Percentiles rank a stretch among this genome's conserved stretches.
These are phyloP conservation scores for Eupithecia inturbata DNA, from an alignment of 2,888 invertebrate genomes.

Conservation along the genomic window DNA sequence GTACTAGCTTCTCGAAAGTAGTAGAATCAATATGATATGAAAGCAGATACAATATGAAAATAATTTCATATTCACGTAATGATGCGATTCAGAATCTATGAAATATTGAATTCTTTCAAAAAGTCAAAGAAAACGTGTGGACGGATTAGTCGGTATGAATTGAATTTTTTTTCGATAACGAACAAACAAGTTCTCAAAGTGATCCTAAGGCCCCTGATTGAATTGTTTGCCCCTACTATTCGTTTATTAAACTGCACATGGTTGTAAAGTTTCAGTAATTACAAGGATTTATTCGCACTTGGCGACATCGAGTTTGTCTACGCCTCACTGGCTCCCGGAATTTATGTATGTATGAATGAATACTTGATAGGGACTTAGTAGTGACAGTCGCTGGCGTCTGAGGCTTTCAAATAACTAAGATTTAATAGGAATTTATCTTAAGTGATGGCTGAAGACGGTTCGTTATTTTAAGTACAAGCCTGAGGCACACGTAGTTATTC, in stretches of 20 bases:
- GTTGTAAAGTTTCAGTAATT: constrained; percentile 49
- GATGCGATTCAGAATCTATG: too few species aligned
- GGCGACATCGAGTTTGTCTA: constrained; percentile 30
- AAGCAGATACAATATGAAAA: too few species aligned
- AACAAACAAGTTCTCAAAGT: constrained; percentile 11
- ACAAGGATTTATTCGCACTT: constrained; percentile 46
- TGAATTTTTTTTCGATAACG: too few species aligned
- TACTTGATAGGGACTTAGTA: constrained; percentile 19
- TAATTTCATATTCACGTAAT: too few species aligned
- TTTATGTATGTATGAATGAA: constrained; percentile 26
- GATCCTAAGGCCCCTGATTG: constrained; percentile 57
- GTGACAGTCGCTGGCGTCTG: neutral
- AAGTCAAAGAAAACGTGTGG: too few species aligned
- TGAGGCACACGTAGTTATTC: too few species aligned
- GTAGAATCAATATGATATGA: too few species aligned
- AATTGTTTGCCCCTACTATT: constrained; percentile 59
- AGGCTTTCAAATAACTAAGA: neutral
- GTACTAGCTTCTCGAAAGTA: too few species aligned
- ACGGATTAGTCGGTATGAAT: too few species aligned
- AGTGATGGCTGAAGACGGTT: neutral
- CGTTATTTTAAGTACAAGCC: too few species aligned
- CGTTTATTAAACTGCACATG: constrained; percentile 59
- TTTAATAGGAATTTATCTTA: neutral
- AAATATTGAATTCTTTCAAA: too few species aligned
- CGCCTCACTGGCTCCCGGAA: constrained; percentile 26